A percentile compares a stretch with the other conserved stretches of the same genome.
Conservation (phyloP, 2,888 invertebrate genomes). For the Campaea margaritaria region DNA sequence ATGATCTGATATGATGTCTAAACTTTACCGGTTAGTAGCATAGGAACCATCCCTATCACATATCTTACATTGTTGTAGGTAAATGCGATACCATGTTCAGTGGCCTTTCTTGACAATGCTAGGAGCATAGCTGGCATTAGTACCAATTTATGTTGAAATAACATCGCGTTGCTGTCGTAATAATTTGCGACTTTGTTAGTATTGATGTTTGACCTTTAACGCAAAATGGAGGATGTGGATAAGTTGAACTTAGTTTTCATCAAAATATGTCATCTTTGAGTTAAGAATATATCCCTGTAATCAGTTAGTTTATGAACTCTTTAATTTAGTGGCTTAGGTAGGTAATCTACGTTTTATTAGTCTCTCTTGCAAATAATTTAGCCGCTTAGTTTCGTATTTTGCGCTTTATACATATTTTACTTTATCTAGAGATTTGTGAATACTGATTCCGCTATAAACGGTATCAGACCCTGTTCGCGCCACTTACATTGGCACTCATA, state of each 20-base stretch:
- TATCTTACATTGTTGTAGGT: slow-evolving; percentile 40
- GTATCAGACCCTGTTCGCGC: slow-evolving; percentile 20
- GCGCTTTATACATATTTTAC: slow-evolving; percentile 5
- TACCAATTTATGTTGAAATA: neutral
- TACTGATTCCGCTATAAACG: slow-evolving; percentile 16
- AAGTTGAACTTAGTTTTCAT: neutral
- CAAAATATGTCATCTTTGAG: no score
- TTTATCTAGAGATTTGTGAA: slow-evolving; percentile 15
- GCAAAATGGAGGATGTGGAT: neutral
- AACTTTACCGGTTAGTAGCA: slow-evolving; percentile 47
- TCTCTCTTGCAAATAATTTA: neutral
- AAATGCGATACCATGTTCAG: slow-evolving; percentile 37
- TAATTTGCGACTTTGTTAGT: no score
- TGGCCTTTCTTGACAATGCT: slow-evolving; percentile 34
- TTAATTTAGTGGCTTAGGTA: no score
- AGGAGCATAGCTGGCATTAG: slow-evolving; percentile 15
- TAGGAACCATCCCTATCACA: slow-evolving; percentile 39
- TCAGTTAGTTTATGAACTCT: no score
- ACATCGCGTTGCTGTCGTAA: neutral
- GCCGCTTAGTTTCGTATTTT: neutral
- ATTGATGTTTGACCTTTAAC: no score
- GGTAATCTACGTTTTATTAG: neutral
- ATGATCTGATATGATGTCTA: slow-evolving; percentile 46
- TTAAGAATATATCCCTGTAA: no score
- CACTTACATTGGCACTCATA: no score